These are phyloP conservation scores for Pachydiplax longipennis DNA, from an alignment of 2,888 invertebrate species.

Conservation along the genomic window DNA sequence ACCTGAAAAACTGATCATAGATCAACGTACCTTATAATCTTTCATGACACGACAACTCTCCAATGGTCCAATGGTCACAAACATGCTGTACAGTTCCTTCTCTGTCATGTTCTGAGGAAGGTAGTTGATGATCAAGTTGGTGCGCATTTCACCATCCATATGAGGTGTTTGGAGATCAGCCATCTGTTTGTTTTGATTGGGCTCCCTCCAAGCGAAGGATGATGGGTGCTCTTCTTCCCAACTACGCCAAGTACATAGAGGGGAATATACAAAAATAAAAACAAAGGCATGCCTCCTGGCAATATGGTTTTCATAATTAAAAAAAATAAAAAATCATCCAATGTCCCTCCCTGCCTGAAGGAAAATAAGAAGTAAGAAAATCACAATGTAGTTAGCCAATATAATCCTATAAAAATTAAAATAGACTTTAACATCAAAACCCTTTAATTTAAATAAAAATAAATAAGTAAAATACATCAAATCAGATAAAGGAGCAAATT, in stretches of 20 bases:
- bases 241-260: conserved; percentile 46
- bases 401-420: conserved; percentile 2
- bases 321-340: conserved; percentile 46
- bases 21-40: conserved; percentile 75
- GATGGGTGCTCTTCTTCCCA: conserved; percentile 45
- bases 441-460: conserved; percentile 18
- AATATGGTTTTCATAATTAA: conserved; percentile 46
- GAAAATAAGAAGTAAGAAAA: conserved; percentile 42
- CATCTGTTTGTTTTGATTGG: conserved; percentile 38
- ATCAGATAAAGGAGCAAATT: neutral
- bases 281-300: conserved; percentile 46
- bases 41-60: conserved; percentile 92
- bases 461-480: conserved; percentile 28
- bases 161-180: conserved; percentile 46
- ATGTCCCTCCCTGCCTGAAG: conserved; percentile 46
- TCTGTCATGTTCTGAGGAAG: conserved; percentile 93
- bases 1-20: neutral
- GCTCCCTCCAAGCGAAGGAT: conserved; percentile 39
- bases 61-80: conserved; percentile 86
- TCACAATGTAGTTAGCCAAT: conserved; percentile 40
- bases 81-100: conserved; percentile 87
- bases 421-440: conserved; percentile 16
- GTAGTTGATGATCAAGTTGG: conserved; percentile 95
- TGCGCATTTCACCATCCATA: conserved; percentile 55
- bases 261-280: conserved; percentile 47